Base-by-base conservation (phyloP, 2,888 invertebrate genomes). In the Glaucopsyche alexis region DNA sequence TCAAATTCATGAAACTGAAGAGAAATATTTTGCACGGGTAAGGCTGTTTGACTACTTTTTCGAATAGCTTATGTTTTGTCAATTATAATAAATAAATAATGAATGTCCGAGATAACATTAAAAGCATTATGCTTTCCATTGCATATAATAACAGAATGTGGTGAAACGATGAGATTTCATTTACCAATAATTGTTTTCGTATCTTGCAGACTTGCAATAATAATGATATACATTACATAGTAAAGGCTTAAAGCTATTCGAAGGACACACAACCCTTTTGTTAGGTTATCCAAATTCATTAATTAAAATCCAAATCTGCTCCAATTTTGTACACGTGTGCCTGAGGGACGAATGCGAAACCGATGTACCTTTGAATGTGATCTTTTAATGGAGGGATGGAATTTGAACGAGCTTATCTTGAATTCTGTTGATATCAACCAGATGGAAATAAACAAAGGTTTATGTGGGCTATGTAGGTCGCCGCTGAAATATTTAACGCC, bases 401-500 rank as follows among this genome's bases (percentile, higher is more conserved):
- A 67, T 50, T 67, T 19, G 66, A 72, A 72, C 16, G 50, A 14
- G 67, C 66, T 52, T 72, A 50, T 72, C 72, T 67, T 66, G 50
- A 72, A 72, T 72, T 72, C 71, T 47, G 71, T 67, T 73, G 50
- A 71, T 64, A 71, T 67, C 55, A 69, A 38, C 69, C 40, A 71
- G 64, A 74, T 73, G 64, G 72, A 47, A 72, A 72, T 67, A 70
- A 74, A 72, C 71, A 74, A 73, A 73, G 55, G 65, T 73, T 55
- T 69, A 70, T 13, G 42, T 71, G 14, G 29, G 29, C 71, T 49
- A 72, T 71, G 71, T 73, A 72, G 66, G 72, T 76, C 75, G 70
- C 40, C 16, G 42, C 16, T 74, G 42, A 70, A 74, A 76, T 75
- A 75, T 76, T 75, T 71, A 74, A 70, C 72, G 71, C 65, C 49